Percentiles rank a stretch among this genome's conserved stretches.
Evolutionary conservation across 2,888 invertebrate genomes (phyloP).

Genomic region (Phyllotreta cruciferae): DNA sequence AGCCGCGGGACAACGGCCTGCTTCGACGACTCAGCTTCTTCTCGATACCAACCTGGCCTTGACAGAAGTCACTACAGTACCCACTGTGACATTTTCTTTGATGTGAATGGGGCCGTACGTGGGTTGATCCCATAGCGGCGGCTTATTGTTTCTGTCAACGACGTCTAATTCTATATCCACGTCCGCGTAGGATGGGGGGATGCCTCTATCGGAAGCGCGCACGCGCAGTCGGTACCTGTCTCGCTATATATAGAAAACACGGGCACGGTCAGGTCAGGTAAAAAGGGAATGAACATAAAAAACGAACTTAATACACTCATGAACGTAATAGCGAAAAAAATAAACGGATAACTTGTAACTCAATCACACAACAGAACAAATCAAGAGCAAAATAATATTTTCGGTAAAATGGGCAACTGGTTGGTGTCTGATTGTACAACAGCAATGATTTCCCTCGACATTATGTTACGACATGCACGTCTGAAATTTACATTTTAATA

Average conservation of each 20-base stretch:
- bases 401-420: conserved; percentile 16
- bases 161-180: conserved; percentile 98
- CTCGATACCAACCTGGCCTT: conserved; percentile 94
- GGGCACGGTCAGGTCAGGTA: conserved; percentile 61
- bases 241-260: conserved; percentile 75
- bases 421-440: conserved; percentile 21
- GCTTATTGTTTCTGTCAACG: conserved; percentile 98
- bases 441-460: conserved; percentile 25
- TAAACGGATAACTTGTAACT: conserved; percentile 48
- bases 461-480: conserved; percentile 5
- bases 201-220: conserved; percentile 95
- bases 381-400: conserved; percentile 44
- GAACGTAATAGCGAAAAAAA: conserved; percentile 52
- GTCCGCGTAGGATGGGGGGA: conserved; percentile 90
- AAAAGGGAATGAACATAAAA: conserved; percentile 57
- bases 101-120: conserved; percentile 97
- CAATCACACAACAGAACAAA: conserved; percentile 57
- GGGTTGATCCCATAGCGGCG: conserved; percentile 94
- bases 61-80: conserved; percentile 97
- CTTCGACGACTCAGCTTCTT: conserved; percentile 37
- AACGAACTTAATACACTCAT: conserved; percentile 60
- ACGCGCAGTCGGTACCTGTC: conserved; percentile 96
- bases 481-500: conserved; percentile 2
- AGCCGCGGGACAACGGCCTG: conserved; percentile 42
- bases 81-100: conserved; percentile 99